Evolutionary conservation across 2,888 invertebrate species (phyloP).

Genomic region (Oscheius onirici): DNA sequence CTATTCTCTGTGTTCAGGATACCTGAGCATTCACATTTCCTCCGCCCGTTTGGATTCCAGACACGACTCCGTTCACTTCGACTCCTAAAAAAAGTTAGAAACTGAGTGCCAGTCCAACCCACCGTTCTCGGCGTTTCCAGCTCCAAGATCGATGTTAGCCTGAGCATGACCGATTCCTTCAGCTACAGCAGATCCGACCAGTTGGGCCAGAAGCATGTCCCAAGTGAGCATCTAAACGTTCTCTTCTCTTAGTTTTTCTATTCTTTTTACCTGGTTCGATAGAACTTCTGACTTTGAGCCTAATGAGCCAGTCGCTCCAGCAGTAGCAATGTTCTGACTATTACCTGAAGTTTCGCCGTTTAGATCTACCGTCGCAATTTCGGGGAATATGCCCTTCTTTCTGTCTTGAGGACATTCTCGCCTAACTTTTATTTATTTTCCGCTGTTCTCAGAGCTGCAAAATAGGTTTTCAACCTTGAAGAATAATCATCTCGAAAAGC

Average conservation of each 20-base stretch:
- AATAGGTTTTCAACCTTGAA: too few species aligned
- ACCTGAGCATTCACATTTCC: slow-evolving; percentile 55
- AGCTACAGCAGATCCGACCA: slow-evolving; percentile 51
- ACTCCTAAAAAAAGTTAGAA: too few species aligned
- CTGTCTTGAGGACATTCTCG: too few species aligned
- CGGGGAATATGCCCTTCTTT: too few species aligned
- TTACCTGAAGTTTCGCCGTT: slow-evolving; percentile 33
- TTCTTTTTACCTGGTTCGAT: slow-evolving; percentile 26
- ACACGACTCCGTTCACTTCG: slow-evolving; percentile 57
- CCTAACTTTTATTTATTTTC: too few species aligned
- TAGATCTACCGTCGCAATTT: too few species aligned
- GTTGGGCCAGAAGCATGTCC: slow-evolving; percentile 51
- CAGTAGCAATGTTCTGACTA: slow-evolving; percentile 40
- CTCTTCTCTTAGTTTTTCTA: not conserved
- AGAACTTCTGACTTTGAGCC: slow-evolving; percentile 47
- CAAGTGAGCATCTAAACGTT: slow-evolving; percentile 45
- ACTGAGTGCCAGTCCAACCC: slow-evolving; percentile 14
- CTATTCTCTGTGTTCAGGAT: too few species aligned
- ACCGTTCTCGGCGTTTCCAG: slow-evolving; percentile 49
- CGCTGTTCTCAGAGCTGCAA: too few species aligned
- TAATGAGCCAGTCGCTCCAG: slow-evolving; percentile 57
- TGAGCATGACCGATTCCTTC: slow-evolving; percentile 60
- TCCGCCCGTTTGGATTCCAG: slow-evolving; percentile 47
- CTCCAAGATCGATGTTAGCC: slow-evolving; percentile 53
- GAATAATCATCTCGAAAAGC: too few species aligned